Evolutionary conservation across 64 coral and sea anemone species (phyloP), one percentile per base, ranked within the genome.

Genomic region (Montipora efflorescens): DNA sequence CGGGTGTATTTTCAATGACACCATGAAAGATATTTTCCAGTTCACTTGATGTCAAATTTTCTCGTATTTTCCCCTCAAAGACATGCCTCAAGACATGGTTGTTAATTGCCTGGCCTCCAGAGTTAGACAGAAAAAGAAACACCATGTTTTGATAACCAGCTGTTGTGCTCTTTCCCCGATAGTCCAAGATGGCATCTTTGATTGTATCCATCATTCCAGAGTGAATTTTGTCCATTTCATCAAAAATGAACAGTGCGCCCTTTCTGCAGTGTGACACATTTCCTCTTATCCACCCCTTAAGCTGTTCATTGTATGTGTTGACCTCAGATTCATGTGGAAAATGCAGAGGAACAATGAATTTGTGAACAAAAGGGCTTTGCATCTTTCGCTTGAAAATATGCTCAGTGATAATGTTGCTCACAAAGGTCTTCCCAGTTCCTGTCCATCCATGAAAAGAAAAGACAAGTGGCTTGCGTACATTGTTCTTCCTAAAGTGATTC

Each of bases 211-310:
- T 93, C 82, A 97, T 75, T 13, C 84, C 81, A 28, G 19, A 67
- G n/a, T 93, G 96, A 79, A 97, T 95, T 94, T 97, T 97, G 48
- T 97, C 96, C 96, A 97, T 97, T 81, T 97, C 96, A 89, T 97
- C 96, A 92, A 97, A 97, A 48, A 97, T 95, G 79, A 97, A 97
- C 28, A 97, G 75, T 4, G 83, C 89, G 14, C 96, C 93, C 19
- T 76, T 92, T 48, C 69, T 89, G 79, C 96, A 97, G 16, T 74
- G 88, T 15, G 96, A 90, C 0, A 94, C 69, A 89, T 97, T 97
- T 44, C 92, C 92, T 72, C 18, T 81, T 13, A 97, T 92, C 96
- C 96, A 97, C 8, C 74, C 19, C 16, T 22, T 55, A 7, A 97
- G 59, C 59, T 97, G 96, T 55, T 59, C 49, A 74, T 74, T 82